Evolutionary conservation across 2,113 vertebrate genomes (phyloP), one percentile per base, ranked within the genome.

Genomic region (Falco punctatus): DNA sequence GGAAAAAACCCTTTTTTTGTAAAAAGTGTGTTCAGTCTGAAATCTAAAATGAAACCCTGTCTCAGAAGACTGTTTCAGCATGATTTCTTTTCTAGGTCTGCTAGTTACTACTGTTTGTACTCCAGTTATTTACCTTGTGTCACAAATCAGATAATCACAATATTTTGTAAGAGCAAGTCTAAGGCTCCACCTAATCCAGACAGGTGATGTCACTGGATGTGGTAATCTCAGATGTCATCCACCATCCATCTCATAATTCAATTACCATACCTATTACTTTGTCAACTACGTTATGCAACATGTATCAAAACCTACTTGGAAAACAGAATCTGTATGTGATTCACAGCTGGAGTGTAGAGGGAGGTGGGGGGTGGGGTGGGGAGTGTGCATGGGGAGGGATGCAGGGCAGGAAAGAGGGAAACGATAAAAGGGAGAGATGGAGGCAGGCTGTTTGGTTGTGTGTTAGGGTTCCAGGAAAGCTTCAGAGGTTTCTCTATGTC

Each of bases 201-300:
- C 92, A 84, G 80, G 81, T 95, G 94, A 95, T 81, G 92, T 96
- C 94, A 96, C 69, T 81, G 49, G 22, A 92, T 96, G 81, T 93
- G 54, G 61, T 46, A 95, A 97, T 94, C 88, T 87, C 73, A 91
- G 88, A 27, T 2, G 7, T 74, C 86, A 92, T 81, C 88, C 80
- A 71, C 90, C 80, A 91, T 84, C 30, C 44, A 57, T 42, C 86
- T 93, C 86, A 81, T 94, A 89, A 84, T 72, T 88, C 77, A 91
- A n/a, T 94, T 93, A 79, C 52, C 57, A 57, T 81, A 23, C 44
- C 75, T 61, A 79, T 74, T 87, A 92, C 44, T 91, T 69, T 72
- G 78, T 90, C 84, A 85, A 11, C 48, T 65, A 11, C 1, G 6
- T 95, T 95, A 35, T 12, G 75, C 80, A 95, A 95, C 13, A 1